Percentiles rank a stretch among this genome's conserved stretches.
These are phyloP conservation scores for Sphenopsis melanotis DNA, from an alignment of 2,797 vertebrate species.

Conservation along the genomic window DNA sequence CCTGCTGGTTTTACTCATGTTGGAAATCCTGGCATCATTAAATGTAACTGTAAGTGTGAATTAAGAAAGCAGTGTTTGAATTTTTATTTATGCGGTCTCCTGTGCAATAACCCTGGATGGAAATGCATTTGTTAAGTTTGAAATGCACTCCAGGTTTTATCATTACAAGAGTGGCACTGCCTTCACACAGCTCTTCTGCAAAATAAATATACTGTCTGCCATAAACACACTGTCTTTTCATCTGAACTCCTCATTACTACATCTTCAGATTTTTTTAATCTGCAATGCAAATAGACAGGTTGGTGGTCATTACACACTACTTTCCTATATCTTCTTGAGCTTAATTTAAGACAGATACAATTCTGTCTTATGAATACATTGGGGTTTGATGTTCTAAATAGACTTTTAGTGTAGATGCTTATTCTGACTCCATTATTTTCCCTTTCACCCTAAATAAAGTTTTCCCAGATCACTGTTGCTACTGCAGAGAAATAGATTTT, in stretches of 20 bases:
- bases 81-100: slow-evolving; percentile 40
- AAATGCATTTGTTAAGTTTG: slow-evolving; percentile 17
- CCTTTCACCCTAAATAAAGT: slow-evolving; percentile 71
- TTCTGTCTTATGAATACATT: slow-evolving; percentile 16
- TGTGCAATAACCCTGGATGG: background rate
- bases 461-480: slow-evolving; percentile 48
- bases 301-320: background rate
- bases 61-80: slow-evolving; percentile 33
- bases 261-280: slow-evolving; percentile 50
- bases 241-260: slow-evolving; percentile 29
- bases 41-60: slow-evolving; percentile 39
- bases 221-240: slow-evolving; percentile 9
- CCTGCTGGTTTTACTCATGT: slow-evolving; percentile 13
- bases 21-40: slow-evolving; percentile 8
- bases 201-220: slow-evolving; percentile 32
- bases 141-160: slow-evolving; percentile 18
- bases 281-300: slow-evolving; percentile 43
- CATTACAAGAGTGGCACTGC: background rate
- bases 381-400: slow-evolving; percentile 56
- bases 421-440: slow-evolving; percentile 63
- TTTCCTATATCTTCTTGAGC: background rate
- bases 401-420: slow-evolving; percentile 62
- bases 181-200: slow-evolving; percentile 18
- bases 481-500: slow-evolving; percentile 68
- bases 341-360: slow-evolving; percentile 49